Evolutionary conservation across 2,113 vertebrate genomes (phyloP).

Genomic region (Pardalotus punctatus): DNA sequence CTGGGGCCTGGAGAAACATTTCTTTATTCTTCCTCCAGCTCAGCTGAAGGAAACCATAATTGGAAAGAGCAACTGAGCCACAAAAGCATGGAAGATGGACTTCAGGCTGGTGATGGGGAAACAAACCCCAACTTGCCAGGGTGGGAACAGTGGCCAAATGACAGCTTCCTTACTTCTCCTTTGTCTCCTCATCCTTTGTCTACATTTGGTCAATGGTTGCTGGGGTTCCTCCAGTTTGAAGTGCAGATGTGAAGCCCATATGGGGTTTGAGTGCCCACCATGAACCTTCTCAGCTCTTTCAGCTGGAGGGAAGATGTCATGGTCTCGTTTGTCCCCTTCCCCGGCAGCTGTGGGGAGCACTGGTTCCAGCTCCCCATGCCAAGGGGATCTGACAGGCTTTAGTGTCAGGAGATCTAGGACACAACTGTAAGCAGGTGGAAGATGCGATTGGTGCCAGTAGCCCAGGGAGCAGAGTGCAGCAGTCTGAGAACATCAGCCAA

Average conservation of each 20-base stretch:
- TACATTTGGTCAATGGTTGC: not conserved
- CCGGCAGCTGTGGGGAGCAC: not conserved
- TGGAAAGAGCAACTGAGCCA: constrained; percentile 49
- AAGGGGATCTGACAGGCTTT: fast-evolving
- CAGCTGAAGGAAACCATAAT: constrained; percentile 73
- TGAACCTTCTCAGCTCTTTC: not conserved
- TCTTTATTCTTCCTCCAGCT: constrained; percentile 71
- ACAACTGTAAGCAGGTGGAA: not conserved
- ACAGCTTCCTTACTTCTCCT: constrained; percentile 3
- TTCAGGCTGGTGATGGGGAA: constrained; percentile 39
- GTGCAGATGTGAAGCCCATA: not conserved
- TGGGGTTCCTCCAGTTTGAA: not conserved
- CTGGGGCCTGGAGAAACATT: constrained; percentile 60
- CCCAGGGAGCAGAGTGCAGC: not conserved
- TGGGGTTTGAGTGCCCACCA: not conserved
- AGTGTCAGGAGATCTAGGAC: not conserved
- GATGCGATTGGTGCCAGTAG: not conserved
- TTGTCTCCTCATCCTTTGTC: not conserved
- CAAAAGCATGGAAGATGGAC: constrained; percentile 54
- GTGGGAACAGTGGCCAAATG: not conserved
- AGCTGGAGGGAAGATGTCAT: not conserved
- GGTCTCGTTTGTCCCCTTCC: not conserved
- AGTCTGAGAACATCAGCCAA: not conserved
- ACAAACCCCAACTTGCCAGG: constrained; percentile 11
- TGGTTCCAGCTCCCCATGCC: not conserved